A percentile compares a stretch with the other conserved stretches of the same genome.
These are phyloP conservation scores for Parazoanthus darwini DNA, from an alignment of 92 coral and sea anemone species.

Conservation along the genomic window DNA sequence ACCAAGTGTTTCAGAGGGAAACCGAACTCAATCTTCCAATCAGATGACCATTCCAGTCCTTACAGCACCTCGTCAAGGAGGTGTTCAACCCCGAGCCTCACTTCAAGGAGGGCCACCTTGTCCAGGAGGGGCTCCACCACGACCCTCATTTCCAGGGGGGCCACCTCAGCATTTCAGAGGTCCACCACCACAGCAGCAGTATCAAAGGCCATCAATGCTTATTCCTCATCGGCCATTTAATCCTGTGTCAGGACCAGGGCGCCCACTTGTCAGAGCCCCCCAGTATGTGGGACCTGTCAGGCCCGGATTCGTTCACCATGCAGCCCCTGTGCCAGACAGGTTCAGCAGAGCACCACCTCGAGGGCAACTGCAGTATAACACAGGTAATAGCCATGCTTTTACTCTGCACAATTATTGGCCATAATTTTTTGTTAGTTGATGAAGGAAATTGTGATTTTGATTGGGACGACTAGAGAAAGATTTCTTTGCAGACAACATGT, in stretches of 20 bases:
- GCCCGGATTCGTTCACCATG: slow-evolving; percentile 34
- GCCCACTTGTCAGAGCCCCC: slow-evolving; percentile 10
- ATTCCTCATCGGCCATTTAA: background rate
- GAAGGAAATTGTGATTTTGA: background rate
- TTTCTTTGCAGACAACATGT: no score
- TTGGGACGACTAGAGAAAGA: no score
- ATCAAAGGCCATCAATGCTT: slow-evolving; percentile 22
- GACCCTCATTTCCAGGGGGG: background rate
- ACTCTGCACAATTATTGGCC: background rate
- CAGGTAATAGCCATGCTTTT: background rate
- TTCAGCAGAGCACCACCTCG: slow-evolving; percentile 14
- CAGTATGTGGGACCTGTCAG: slow-evolving; percentile 39
- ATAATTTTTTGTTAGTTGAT: background rate
- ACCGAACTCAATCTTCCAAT: background rate
- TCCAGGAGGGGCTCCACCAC: background rate
- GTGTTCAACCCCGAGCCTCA: background rate
- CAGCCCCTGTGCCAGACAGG: slow-evolving; percentile 8
- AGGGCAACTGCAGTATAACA: slow-evolving; percentile 12
- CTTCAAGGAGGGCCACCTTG: background rate
- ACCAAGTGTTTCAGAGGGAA: background rate
- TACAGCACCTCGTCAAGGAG: background rate
- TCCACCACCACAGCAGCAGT: slow-evolving; percentile 27
- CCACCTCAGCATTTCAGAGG: background rate
- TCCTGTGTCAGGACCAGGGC: slow-evolving; percentile 30
- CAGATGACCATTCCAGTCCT: slow-evolving; percentile 39